Base-by-base conservation (phyloP, 1,140 invertebrate genomes). In the Brachionus rubens region DNA sequence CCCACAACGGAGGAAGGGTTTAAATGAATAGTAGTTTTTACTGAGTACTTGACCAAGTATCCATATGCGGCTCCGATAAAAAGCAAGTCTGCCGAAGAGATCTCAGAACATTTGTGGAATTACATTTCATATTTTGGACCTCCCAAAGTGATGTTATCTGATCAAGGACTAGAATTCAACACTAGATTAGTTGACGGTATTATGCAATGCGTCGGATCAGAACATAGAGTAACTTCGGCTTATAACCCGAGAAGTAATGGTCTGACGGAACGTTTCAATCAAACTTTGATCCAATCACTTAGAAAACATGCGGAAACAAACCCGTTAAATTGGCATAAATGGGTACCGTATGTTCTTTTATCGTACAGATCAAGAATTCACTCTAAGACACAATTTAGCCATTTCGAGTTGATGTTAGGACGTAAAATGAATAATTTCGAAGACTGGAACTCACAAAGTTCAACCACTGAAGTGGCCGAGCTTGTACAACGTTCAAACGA, bases 311-410 rank as follows among this genome's bases (percentile, higher is more conserved):
- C 76, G 41, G 54, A 5, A 77, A 79, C 21, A n/a, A 46, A 77
- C 70, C 76, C 78, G 2, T 78, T 80, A 77, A 77, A 83, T 50
- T 83, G 82, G 82, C 80, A 83, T 72, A 67, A 67, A 26, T 80
- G 78, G 33, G 30, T 83, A 3, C 76, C 77, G 16, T 78, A 78
- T n/a, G 40, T 81, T 19, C 41, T 80, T 10, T 81, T 82, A 77
- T 79, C 81, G 0, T 82, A 82, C 36, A 77, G 79, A 9, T 76
- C 78, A 26, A 77, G 77, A 78, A 76, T 19, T 16, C 80, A 80
- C 28, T 78, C 77, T 26, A 79, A 76, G 67, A 33, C 77, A 7
- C 78, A 77, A 5, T 81, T 80, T 75, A 75, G 77, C 0, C 79
- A 79, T 1, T 81, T 82, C 77, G 80, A 80, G 28, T 41, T 82